Conservation (phyloP, 2,888 invertebrate species). For the Acheta domesticus region DNA sequence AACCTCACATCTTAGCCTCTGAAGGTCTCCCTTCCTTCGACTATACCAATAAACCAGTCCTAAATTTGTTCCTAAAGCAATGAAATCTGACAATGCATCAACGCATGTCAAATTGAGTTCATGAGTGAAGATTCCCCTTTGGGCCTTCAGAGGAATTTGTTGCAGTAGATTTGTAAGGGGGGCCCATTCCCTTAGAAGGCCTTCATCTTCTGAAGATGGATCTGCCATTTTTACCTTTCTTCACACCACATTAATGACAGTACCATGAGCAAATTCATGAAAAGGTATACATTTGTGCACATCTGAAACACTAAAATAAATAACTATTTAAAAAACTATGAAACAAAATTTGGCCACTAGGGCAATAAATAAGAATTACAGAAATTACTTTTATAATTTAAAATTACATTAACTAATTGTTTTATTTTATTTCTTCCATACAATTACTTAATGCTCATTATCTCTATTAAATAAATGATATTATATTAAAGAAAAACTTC, state of each 20-base stretch:
- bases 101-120: constrained; percentile 76
- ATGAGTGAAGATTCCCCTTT: constrained; percentile 70
- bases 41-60: constrained; percentile 87
- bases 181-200: constrained; percentile 70
- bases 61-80: constrained; percentile 80
- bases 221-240: constrained; percentile 29
- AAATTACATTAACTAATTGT: no score
- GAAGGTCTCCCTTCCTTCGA: constrained; percentile 69
- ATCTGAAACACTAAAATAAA: no score
- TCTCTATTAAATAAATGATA: no score
- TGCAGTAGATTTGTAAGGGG: constrained; percentile 71
- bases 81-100: constrained; percentile 75
- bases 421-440: no score
- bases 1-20: constrained; percentile 78
- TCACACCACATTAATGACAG: background rate
- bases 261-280: no score
- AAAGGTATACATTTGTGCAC: no score
- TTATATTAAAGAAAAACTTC: no score
- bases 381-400: no score
- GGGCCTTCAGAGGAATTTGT: constrained; percentile 70
- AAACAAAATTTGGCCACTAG: no score
- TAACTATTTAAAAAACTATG: no score
- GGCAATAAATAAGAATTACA: no score
- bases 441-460: no score
- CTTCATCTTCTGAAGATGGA: constrained; percentile 35